Percentiles rank a stretch among this genome's conserved stretches.
Conservation (phyloP, 2,113 vertebrate species). For the Bos javanicus region DNA sequence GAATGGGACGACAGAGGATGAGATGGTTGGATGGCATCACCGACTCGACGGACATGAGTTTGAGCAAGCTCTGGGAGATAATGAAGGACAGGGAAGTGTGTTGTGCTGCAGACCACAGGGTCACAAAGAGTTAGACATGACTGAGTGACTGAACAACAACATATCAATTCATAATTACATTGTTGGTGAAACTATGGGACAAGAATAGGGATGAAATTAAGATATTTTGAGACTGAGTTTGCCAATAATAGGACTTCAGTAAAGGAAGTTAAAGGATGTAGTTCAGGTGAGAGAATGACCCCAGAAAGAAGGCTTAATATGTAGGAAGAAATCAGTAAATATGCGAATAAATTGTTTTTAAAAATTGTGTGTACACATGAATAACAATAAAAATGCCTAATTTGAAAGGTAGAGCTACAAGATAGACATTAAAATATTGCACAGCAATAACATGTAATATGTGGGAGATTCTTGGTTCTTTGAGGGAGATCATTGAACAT, state of each 20-base stretch:
- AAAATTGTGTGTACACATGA: background rate
- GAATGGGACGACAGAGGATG: background rate
- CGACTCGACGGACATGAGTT: background rate
- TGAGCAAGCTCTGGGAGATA: background rate
- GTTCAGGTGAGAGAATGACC: background rate
- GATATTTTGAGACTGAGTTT: background rate
- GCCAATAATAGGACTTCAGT: background rate
- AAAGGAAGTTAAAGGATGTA: background rate
- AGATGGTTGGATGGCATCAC: background rate
- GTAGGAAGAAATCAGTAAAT: background rate
- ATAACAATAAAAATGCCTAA: background rate
- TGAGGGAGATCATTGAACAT: background rate
- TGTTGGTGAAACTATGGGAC: background rate
- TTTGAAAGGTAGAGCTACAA: background rate
- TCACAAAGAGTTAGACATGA: background rate
- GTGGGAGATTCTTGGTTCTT: background rate
- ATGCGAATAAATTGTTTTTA: background rate
- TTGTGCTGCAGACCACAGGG: background rate
- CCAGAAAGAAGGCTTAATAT: background rate
- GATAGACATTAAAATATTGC: background rate
- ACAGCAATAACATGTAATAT: background rate
- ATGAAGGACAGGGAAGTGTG: background rate
- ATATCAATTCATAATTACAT: background rate
- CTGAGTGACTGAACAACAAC: background rate
- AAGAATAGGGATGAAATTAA: background rate